Evolutionary conservation across 2,888 invertebrate genomes (phyloP), one percentile per base, ranked within the genome.

Genomic region (Philopedon plagiatum): DNA sequence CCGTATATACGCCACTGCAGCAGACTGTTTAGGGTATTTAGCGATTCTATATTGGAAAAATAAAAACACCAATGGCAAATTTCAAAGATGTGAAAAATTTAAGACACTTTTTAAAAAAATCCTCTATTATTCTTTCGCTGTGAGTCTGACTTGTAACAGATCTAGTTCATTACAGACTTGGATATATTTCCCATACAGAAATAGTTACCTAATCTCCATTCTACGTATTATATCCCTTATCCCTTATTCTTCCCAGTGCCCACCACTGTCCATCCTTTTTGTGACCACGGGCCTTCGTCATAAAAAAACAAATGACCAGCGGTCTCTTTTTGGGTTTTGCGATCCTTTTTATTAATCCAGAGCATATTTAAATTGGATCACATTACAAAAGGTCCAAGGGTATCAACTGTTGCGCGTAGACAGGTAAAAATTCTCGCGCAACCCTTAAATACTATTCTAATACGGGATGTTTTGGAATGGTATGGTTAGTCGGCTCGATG

Each of bases 331-430:
- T 58, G 44, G 62, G 62, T 29, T 46, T 39, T 44, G 34, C 21
- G n/a, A 34, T 49, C 62, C 62, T 49, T 62, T 62, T 62, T 49
- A 62, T 49, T 49, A 62, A 62, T 62, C 13, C 49, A 9, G 32
- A n/a, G 21, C 62, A 13, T 19, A 62, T 62, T 62, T 46, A 62
- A 62, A 44, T 32, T 49, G 32, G 62, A 49, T 34, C 49, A 62
- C 11, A 49, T 62, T 49, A 46, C 66, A 5, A 29, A 18, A 4
- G 26, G 81, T 81, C 79, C 79, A 78, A 80, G 82, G 81, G 81
- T 80, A 80, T 77, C 75, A 80, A 80, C 80, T 54, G 65, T 62
- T 76, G 78, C 71, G 79, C 78, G 80, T 80, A 79, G 80, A 79
- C 80, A 82, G 81, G 81, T 80, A 80, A 51, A 74, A 44, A 58